Evolutionary conservation across 2,888 invertebrate genomes (phyloP).

Genomic region (Trachelus iudaicus): DNA sequence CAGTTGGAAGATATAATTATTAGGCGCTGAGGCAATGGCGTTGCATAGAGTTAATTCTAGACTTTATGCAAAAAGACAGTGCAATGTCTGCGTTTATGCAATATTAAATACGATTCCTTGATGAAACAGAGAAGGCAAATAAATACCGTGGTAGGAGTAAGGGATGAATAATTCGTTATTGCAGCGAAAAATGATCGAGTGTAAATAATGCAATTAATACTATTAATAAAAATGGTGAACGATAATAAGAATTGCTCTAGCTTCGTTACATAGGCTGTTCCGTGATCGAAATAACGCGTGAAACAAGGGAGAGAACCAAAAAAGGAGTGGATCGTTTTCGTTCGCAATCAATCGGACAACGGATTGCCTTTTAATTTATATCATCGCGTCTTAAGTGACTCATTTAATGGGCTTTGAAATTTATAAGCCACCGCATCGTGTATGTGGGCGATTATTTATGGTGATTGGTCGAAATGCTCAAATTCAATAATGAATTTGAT

Average conservation of each 20-base stretch:
- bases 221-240: not conserved
- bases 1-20: not conserved
- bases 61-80: not conserved
- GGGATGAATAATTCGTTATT: not conserved
- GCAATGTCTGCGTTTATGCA: not conserved
- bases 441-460: slow-evolving; percentile 51
- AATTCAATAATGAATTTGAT: slow-evolving; percentile 38
- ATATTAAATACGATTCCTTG: not conserved
- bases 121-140: not conserved
- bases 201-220: not conserved
- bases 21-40: not conserved
- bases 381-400: slow-evolving; percentile 46
- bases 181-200: not conserved
- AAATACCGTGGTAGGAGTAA: not conserved
- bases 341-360: slow-evolving; percentile 32
- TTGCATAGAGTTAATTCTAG: not conserved
- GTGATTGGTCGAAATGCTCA: slow-evolving; percentile 27
- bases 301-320: slow-evolving; percentile 9
- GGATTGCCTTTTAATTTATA: slow-evolving; percentile 41
- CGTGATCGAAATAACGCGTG: not conserved
- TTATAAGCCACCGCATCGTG: slow-evolving; percentile 20
- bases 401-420: slow-evolving; percentile 38
- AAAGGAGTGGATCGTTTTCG: slow-evolving; percentile 13
- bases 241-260: not conserved
- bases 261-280: not conserved